Percentiles rank a stretch among this genome's conserved stretches.
Evolutionary conservation across 2,113 vertebrate genomes (phyloP).

Genomic region (Gambusia holbrooki): DNA sequence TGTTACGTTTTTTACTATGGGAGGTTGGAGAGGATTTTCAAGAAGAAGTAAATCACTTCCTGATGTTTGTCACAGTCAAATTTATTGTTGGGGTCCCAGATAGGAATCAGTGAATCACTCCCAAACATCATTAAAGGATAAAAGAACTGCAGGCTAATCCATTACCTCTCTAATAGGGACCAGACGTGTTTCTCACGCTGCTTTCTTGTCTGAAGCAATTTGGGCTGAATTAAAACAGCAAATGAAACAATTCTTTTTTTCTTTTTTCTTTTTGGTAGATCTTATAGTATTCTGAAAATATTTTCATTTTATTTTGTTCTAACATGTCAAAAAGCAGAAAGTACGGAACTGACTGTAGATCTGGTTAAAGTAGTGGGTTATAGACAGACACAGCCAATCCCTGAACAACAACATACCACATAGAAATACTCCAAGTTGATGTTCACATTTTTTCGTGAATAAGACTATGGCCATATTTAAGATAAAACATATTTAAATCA

Average conservation of each 20-base stretch:
- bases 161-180: not conserved
- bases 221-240: not conserved
- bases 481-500: too few species aligned
- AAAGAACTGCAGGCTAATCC: constrained; percentile 19
- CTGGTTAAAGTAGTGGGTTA: not conserved
- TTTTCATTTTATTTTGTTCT: not conserved
- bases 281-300: too few species aligned
- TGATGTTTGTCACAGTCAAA: constrained; percentile 2
- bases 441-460: too few species aligned
- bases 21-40: constrained; percentile 7
- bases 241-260: too few species aligned
- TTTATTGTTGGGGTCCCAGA: not conserved
- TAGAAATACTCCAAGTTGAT: too few species aligned
- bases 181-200: not conserved
- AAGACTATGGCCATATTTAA: too few species aligned
- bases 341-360: not conserved
- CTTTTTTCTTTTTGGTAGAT: too few species aligned
- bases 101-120: constrained; percentile 13
- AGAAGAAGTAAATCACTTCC: constrained; percentile 37
- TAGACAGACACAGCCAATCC: too few species aligned
- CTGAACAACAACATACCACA: too few species aligned
- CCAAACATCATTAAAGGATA: constrained; percentile 11
- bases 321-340: too few species aligned
- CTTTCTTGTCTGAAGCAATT: not conserved
- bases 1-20: not conserved